Percentiles rank a stretch among this genome's conserved stretches.
These are phyloP conservation scores for Fragum whitleyi DNA, from an alignment of 2,888 invertebrate species.

Conservation along the genomic window DNA sequence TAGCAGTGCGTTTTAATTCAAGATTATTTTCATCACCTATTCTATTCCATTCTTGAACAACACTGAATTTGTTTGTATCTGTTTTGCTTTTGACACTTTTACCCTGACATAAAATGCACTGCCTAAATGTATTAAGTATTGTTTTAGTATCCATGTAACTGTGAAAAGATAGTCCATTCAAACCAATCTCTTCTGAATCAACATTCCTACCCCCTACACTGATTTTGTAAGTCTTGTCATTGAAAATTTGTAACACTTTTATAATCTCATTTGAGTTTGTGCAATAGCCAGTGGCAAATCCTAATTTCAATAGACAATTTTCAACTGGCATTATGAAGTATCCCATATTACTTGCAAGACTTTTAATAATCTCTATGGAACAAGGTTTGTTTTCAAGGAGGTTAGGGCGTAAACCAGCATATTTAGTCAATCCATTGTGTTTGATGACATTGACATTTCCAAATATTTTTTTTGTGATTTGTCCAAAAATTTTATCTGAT, in stretches of 20 bases:
- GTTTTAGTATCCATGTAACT: background rate
- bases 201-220: conserved; percentile 27
- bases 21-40: conserved; percentile 23
- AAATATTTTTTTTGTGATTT: conserved; percentile 14
- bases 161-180: conserved; percentile 7
- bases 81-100: conserved; percentile 6
- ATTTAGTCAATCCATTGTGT: background rate
- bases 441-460: conserved; percentile 6
- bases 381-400: conserved; percentile 8
- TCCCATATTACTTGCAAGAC: conserved; percentile 13
- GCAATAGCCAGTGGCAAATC: conserved; percentile 16
- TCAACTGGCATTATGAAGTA: background rate
- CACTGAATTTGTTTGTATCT: conserved; percentile 18
- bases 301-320: conserved; percentile 13
- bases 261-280: conserved; percentile 22
- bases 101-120: conserved; percentile 21
- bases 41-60: conserved; percentile 31
- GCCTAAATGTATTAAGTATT: conserved; percentile 27
- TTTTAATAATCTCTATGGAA: background rate
- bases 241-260: conserved; percentile 6
- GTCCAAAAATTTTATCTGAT: background rate
- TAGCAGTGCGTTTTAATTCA: conserved; percentile 1
- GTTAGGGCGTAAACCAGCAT: conserved; percentile 17
- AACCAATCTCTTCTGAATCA: conserved; percentile 11
- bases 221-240: conserved; percentile 2